Evolutionary conservation across 1,140 invertebrate genomes (phyloP), one percentile per base, ranked within the genome.

Genomic region (Tenebrio molitor): DNA sequence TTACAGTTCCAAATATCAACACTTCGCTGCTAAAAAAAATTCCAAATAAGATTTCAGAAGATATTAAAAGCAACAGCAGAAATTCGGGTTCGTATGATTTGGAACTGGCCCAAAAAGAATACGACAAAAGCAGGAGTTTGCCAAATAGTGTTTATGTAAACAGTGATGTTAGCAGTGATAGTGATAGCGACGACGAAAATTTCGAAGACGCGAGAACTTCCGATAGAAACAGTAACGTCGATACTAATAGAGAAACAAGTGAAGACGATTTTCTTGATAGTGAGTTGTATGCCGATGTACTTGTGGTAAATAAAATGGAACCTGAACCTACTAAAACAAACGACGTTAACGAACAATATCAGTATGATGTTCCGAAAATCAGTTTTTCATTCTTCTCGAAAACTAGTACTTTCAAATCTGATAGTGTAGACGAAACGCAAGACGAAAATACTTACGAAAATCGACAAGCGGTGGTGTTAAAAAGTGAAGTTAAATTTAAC

Each of bases 331-430:
- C 41, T 14, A 42, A 14, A 8, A 14, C 5, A 42, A 19, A 73
- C 68, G 7, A 8, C 33, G 2, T 19, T 58, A 41, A 72, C 17
- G 29, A 68, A 50, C 23, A 74, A 73, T 53, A 67, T 77, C 2
- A 71, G 67, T 81, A 80, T 69, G 82, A 83, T 64, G 80, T 83
- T 2, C 82, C 82, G 7, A 80, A 72, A 42, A 83, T 83, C 29
- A 81, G 79, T 63, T 83, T 83, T 64, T 81, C 79, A 16, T 82
- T 83, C 68, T 78, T 79, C 34, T 80, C 81, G 15, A 68, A 71
- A n/a, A n/a, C n/a, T n/a, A n/a, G n/a, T n/a, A n/a, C n/a, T 42
- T 41, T 68, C 8, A 66, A 69, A 33, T 21, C 53, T 62, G 68
- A 70, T 36, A n/a, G 29, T 33, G n/a, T n/a, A n/a, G n/a, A 33